phyloP scores from a whole-genome alignment of 2,888 invertebrate species.

The Eristalis pertinax region DNA sequence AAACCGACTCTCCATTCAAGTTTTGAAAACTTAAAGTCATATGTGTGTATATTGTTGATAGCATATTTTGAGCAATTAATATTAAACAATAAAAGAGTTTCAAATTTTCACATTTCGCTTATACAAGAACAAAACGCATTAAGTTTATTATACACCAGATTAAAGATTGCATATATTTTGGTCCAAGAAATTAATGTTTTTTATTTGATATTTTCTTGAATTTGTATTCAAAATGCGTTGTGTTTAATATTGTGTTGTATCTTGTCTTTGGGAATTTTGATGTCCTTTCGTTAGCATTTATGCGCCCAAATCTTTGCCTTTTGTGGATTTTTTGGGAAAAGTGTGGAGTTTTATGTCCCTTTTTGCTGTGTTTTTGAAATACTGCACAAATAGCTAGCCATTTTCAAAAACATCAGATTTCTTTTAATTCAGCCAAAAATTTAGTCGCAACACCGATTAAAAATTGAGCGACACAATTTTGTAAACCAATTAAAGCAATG shows the following conservation, averaged over 20 bases:
- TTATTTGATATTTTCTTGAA: background rate
- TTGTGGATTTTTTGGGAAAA: too few species aligned
- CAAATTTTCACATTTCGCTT: conserved; percentile 45
- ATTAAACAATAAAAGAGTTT: background rate
- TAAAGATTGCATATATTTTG: conserved; percentile 35
- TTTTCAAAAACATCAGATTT: too few species aligned
- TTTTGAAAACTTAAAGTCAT: background rate
- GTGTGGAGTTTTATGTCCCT: too few species aligned
- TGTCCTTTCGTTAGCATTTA: too few species aligned
- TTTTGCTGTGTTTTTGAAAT: too few species aligned
- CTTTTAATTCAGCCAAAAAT: too few species aligned
- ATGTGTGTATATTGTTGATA: conserved; percentile 34
- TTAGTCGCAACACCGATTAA: too few species aligned
- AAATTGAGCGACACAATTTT: too few species aligned
- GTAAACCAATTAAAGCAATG: too few species aligned
- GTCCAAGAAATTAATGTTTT: conserved; percentile 20
- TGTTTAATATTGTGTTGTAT: too few species aligned
- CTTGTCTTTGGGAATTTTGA: background rate
- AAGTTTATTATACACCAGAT: conserved; percentile 24
- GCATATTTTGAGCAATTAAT: conserved; percentile 23
- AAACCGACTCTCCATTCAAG: conserved; percentile 18
- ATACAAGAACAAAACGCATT: conserved; percentile 26
- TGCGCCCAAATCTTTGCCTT: too few species aligned
- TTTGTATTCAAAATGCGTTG: background rate
- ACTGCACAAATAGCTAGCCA: too few species aligned